phyloP scores from a whole-genome alignment of 2,888 invertebrate species.

The Amphipoea lucens region DNA sequence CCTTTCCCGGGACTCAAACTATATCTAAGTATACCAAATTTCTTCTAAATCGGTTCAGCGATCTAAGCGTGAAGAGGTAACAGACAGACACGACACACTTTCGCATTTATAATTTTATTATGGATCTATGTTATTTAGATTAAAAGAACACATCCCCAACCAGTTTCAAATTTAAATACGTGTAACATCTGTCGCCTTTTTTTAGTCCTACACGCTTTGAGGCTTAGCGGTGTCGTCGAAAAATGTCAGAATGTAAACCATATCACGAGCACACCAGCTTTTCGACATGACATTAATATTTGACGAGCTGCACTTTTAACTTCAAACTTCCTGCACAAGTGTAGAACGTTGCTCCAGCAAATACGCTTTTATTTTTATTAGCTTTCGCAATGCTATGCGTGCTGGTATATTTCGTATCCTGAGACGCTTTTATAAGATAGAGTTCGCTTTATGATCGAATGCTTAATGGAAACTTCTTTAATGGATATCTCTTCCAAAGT shows the following conservation, averaged over 20 bases:
- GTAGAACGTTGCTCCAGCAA: conserved; percentile 34
- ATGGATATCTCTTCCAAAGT: conserved; percentile 58
- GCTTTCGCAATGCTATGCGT: conserved; percentile 30
- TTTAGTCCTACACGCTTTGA: conserved; percentile 30
- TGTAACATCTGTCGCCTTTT: conserved; percentile 31
- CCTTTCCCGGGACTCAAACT: no score
- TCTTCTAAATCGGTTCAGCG: no score
- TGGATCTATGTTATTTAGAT: conserved; percentile 3
- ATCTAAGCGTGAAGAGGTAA: no score
- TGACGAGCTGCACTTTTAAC: conserved; percentile 51
- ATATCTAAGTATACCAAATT: no score
- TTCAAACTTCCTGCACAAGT: conserved; percentile 40
- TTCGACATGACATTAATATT: conserved; percentile 48
- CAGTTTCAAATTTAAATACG: conserved; percentile 47
- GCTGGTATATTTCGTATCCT: conserved; percentile 19
- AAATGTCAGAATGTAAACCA: conserved; percentile 35
- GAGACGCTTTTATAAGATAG: conserved; percentile 67
- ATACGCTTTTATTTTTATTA: conserved; percentile 48
- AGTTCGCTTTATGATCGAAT: conserved; percentile 72
- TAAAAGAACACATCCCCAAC: conserved; percentile 28
- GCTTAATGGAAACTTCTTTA: conserved; percentile 64
- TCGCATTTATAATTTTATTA: no score
- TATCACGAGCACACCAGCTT: conserved; percentile 28
- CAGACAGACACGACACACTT: no score
- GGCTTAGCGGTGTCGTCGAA: conserved; percentile 41